Conservation (phyloP, 2,797 vertebrate species). For the Nasua narica region DNA sequence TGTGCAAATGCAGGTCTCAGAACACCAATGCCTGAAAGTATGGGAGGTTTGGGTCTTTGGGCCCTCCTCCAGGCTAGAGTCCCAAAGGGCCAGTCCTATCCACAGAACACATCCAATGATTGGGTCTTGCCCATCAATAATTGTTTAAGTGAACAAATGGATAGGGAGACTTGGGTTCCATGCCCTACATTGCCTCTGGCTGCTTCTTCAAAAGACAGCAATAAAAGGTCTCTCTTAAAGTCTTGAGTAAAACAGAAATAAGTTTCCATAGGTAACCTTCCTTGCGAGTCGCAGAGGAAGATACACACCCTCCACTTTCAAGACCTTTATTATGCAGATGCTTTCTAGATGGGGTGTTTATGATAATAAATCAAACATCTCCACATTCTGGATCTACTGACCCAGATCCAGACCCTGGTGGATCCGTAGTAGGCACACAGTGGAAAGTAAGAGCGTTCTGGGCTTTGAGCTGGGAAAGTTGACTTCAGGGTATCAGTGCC, state of each 20-base stretch:
- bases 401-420: background rate
- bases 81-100: background rate
- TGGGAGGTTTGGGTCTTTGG: background rate
- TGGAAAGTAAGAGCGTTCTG: background rate
- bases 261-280: slow-evolving; percentile 26
- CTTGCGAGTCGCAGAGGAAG: background rate
- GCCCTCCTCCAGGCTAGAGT: slow-evolving; percentile 15
- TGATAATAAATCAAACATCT: background rate
- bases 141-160: slow-evolving; percentile 67
- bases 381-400: background rate
- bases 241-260: slow-evolving; percentile 48
- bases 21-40: background rate
- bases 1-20: background rate
- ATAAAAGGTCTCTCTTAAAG: slow-evolving; percentile 30
- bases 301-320: background rate
- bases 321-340: background rate
- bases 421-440: background rate
- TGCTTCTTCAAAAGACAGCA: slow-evolving; percentile 38
- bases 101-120: slow-evolving; percentile 55
- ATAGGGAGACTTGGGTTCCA: background rate
- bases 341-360: background rate
- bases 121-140: slow-evolving; percentile 48
- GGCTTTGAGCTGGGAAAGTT: background rate
- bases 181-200: background rate
- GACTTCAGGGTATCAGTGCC: background rate